Evolutionary conservation across 2,888 invertebrate species (phyloP), one percentile per base, ranked within the genome.

Genomic region (Uloborus plumipes): DNA sequence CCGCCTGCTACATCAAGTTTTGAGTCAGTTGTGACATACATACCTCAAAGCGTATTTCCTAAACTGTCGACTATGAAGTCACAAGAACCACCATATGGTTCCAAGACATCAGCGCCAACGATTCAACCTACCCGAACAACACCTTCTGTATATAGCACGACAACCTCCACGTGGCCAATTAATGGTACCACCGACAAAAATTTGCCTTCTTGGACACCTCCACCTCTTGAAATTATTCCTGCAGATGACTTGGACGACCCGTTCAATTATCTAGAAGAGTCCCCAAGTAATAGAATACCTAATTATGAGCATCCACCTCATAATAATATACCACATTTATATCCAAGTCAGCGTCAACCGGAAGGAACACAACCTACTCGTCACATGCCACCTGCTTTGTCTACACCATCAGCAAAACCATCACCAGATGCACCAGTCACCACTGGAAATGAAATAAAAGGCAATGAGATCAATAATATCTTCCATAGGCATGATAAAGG

Each of bases 221-320:
- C 83, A 16, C 77, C 83, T 1, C 73, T 83, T 6, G 83, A 83
- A 64, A 83, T 83, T 13, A 83, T 83, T 4, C 83, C 83, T 26
- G 73, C 72, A 14, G 76, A 83, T 64, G 82, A 82, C 50, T 50
- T 70, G 31, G 83, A 83, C 6, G 81, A 81, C n/a, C 53, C 72
- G 1, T 61, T 74, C 9, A 83, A 83, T 31, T 49, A 65, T 15
- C 69, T 83, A 20, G 83, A 83, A 18, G 77, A 83, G 53, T 72
- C 83, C 22, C 67, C 83, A 4, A 83, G 83, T 49, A 83, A 83
- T 39, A 55, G 83, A 51, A 77, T 83, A 26, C 67, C 72, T 0
- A 73, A 62, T 51, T 83, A 75, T n/a, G 73, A 83, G 69, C 58
- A 83, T 50, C 66, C 83, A n/a, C 77, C 83, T 1, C n/a, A 51